Percentiles rank a stretch among this genome's conserved stretches.
phyloP scores from a whole-genome alignment of 2,888 invertebrate genomes.

The Apamea sordens region DNA sequence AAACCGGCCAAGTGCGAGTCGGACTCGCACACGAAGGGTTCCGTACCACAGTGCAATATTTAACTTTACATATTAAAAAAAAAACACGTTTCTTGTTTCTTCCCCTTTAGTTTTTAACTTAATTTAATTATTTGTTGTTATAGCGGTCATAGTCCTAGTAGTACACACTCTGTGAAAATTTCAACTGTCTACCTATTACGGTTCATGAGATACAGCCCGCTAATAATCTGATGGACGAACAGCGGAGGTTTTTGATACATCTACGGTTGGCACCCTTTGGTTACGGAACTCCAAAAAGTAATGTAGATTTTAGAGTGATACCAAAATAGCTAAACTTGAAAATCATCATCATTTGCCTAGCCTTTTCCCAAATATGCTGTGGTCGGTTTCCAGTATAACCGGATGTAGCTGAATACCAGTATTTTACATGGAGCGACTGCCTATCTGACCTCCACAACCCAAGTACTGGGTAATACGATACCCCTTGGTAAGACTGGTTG shows the following conservation, averaged over 20 bases:
- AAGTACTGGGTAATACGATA: no score
- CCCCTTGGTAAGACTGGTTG: no score
- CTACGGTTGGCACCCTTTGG: neutral
- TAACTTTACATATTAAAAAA: neutral
- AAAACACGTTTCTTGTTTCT: neutral
- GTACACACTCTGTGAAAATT: no score
- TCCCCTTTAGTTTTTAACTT: no score
- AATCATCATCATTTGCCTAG: no score
- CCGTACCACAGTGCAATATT: neutral
- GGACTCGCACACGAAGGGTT: neutral
- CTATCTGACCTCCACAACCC: no score
- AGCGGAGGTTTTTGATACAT: neutral
- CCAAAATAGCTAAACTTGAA: neutral
- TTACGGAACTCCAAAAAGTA: neutral
- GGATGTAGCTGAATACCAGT: no score
- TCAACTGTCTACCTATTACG: neutral
- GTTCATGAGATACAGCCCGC: neutral
- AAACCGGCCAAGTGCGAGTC: neutral
- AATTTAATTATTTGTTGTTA: no score
- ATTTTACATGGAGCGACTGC: no score
- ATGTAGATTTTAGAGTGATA: neutral
- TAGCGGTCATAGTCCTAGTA: neutral
- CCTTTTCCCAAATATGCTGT: no score
- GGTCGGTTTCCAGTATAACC: no score
- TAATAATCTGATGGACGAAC: neutral